A percentile compares a stretch with the other conserved stretches of the same genome.
These are phyloP conservation scores for Psephotus haematonotus DNA, from an alignment of 2,113 vertebrate species.

Conservation along the genomic window DNA sequence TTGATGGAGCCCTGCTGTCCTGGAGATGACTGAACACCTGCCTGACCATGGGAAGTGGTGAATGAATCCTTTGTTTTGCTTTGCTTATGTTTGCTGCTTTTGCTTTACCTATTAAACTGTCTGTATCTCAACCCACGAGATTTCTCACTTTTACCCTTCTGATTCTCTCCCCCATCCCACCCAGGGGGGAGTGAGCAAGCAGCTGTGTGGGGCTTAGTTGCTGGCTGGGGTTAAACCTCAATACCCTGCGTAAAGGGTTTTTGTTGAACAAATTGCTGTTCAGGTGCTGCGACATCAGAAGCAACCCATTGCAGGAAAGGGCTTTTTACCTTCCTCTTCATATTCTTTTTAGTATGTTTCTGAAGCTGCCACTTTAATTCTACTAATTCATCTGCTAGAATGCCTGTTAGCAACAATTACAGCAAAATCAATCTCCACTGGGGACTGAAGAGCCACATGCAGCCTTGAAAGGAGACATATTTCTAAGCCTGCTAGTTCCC, in stretches of 20 bases:
- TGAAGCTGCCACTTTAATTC: conserved; percentile 21
- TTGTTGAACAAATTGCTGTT: not conserved
- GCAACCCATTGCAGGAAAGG: not conserved
- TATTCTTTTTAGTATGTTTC: not conserved
- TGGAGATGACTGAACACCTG: not conserved
- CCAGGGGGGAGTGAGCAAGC: not conserved
- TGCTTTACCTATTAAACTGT: not conserved
- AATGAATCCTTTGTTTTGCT: not conserved
- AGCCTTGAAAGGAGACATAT: not conserved
- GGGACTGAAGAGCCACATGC: not conserved
- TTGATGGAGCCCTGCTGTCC: not conserved
- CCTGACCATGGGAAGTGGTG: not conserved
- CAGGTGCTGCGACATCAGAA: not conserved
- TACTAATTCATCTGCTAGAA: not conserved
- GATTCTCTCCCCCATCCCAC: not conserved
- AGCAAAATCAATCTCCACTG: not conserved
- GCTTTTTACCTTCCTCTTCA: not conserved
- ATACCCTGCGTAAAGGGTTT: not conserved
- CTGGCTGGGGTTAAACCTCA: not conserved
- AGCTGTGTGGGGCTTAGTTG: not conserved
- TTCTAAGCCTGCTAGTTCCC: not conserved
- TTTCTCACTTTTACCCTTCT: not conserved
- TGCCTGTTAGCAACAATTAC: not conserved
- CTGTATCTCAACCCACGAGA: not conserved
- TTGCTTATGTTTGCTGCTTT: not conserved